phyloP scores from a whole-genome alignment of 1,140 invertebrate species.

The Grapholita molesta region DNA sequence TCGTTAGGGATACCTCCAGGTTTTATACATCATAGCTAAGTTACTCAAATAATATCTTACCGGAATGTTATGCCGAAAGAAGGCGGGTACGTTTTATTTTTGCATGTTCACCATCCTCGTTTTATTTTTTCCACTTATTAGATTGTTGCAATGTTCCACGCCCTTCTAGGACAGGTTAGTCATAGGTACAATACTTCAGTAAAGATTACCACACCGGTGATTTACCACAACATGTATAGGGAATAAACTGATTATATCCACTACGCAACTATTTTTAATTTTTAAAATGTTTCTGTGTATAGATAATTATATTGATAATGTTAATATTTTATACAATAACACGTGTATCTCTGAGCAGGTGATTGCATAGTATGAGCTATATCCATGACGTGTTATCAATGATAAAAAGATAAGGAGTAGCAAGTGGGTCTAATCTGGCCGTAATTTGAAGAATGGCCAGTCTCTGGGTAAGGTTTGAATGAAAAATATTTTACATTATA shows the following conservation, averaged over 20 bases:
- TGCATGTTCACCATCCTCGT: neutral
- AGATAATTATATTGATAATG: neutral
- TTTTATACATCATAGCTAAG: neutral
- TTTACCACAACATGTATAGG: neutral
- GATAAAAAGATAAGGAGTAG: conserved; percentile 54
- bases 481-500: neutral
- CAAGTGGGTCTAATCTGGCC: conserved; percentile 20
- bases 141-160: neutral
- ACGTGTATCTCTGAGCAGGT: conserved; percentile 39
- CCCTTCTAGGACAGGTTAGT: neutral
- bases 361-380: conserved; percentile 60
- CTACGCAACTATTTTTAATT: neutral
- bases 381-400: conserved; percentile 63
- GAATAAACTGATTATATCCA: neutral
- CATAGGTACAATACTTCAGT: neutral
- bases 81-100: neutral
- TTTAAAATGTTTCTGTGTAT: neutral
- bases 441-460: conserved; percentile 25
- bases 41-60: neutral
- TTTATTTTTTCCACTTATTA: neutral
- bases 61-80: neutral
- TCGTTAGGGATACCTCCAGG: neutral
- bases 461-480: neutral
- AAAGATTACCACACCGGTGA: neutral
- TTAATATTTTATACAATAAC: conserved; percentile 12